A percentile compares a stretch with the other conserved stretches of the same genome.
These are phyloP conservation scores for Vespertilio murinus DNA, from an alignment of 2,797 vertebrate species.

Conservation along the genomic window DNA sequence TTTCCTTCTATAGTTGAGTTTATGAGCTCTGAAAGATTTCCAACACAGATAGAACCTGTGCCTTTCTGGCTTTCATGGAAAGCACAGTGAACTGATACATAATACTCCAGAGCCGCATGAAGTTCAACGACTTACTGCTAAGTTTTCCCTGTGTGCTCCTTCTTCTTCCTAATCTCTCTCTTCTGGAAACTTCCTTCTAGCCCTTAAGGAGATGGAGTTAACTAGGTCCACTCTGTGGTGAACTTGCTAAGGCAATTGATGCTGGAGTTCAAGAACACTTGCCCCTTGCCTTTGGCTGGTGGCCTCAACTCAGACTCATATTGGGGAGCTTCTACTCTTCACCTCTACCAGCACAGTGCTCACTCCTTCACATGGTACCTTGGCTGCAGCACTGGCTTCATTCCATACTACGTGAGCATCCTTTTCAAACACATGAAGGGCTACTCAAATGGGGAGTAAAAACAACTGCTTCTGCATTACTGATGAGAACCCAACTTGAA, in stretches of 20 bases:
- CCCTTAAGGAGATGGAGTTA: neutral
- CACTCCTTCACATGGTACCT: rapidly evolving
- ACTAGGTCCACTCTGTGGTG: neutral
- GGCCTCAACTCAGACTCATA: neutral
- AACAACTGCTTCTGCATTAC: neutral
- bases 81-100: neutral
- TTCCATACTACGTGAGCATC: neutral
- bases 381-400: neutral
- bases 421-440: neutral
- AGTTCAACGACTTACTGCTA: neutral
- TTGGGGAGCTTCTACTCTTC: rapidly evolving
- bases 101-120: neutral
- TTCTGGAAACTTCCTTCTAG: neutral
- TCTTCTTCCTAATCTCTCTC: neutral
- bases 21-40: neutral
- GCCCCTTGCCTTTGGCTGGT: neutral
- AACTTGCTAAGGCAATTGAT: neutral
- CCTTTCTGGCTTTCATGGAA: neutral
- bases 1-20: neutral
- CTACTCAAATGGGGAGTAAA: neutral
- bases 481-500: constrained; percentile 13
- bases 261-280: neutral
- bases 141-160: rapidly evolving
- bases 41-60: neutral
- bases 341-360: neutral